These are phyloP conservation scores for Epinotia nisella DNA, from an alignment of 2,888 invertebrate genomes.

Conservation along the genomic window DNA sequence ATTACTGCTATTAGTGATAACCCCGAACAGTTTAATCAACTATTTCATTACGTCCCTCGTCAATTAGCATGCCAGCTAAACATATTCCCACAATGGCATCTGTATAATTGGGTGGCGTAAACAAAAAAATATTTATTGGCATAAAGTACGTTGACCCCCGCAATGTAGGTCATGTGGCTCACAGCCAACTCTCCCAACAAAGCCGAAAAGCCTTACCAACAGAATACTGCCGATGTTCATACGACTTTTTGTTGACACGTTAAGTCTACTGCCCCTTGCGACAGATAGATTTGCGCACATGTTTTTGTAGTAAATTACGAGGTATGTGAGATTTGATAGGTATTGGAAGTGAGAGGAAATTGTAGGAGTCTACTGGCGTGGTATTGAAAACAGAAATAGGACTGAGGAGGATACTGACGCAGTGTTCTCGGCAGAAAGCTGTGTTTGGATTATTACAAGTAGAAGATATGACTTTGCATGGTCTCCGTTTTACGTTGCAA, in stretches of 20 bases:
- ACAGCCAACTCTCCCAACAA: conserved; percentile 52
- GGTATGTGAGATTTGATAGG: conserved; percentile 28
- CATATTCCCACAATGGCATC: conserved; percentile 35
- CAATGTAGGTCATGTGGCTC: conserved; percentile 59
- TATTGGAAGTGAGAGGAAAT: conserved; percentile 14
- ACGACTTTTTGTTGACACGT: conserved; percentile 14
- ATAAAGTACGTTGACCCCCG: conserved; percentile 55
- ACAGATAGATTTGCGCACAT: conserved; percentile 59
- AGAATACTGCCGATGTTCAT: conserved; percentile 6
- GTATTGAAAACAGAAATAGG: background rate
- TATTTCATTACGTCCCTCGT: conserved; percentile 5
- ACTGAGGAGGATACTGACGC: background rate
- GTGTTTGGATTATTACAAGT: background rate
- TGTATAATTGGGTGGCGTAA: conserved; percentile 56
- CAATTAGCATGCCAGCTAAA: conserved; percentile 21
- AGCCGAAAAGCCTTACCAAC: conserved; percentile 46
- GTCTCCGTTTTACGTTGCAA: no score
- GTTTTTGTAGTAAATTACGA: conserved; percentile 50
- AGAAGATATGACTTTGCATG: no score
- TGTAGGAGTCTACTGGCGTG: background rate
- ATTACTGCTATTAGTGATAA: background rate
- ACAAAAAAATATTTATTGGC: conserved; percentile 65
- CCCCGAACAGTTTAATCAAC: conserved; percentile 7
- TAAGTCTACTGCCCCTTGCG: conserved; percentile 22
- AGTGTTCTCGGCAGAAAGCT: background rate